A percentile compares a stretch with the other conserved stretches of the same genome.
Conservation (phyloP, 2,888 invertebrate genomes). For the Ichneumoninae sp. region DNA sequence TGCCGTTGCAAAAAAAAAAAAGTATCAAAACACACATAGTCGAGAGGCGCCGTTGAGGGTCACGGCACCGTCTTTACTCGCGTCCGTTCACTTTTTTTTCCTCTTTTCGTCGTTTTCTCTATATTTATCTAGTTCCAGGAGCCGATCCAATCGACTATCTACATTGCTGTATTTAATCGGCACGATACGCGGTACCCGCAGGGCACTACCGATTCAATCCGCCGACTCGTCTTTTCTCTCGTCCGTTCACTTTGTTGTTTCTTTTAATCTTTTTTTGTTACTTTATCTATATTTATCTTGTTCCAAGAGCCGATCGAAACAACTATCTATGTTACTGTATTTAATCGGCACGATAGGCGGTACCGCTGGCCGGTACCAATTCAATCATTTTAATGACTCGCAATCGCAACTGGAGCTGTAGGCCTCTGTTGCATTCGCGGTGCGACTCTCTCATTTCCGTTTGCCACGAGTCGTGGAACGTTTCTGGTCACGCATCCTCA, state of each 20-base stretch:
- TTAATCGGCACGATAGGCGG: slow-evolving; percentile 15
- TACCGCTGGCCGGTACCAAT: not conserved
- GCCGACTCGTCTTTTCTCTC: not conserved
- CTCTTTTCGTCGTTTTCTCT: not conserved
- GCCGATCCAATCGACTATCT: slow-evolving; percentile 39
- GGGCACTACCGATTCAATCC: not conserved
- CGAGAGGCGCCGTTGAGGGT: slow-evolving; percentile 41
- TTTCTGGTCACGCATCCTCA: slow-evolving; percentile 15
- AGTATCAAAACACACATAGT: slow-evolving; percentile 43
- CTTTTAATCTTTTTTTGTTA: not conserved
- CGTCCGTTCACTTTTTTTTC: slow-evolving; percentile 53
- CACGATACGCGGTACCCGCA: not conserved
- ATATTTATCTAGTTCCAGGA: slow-evolving; percentile 43
- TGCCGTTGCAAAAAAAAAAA: slow-evolving; percentile 23
- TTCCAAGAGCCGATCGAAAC: slow-evolving; percentile 45
- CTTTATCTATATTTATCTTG: slow-evolving; percentile 26
- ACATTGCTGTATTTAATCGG: slow-evolving; percentile 6
- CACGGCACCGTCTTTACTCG: slow-evolving; percentile 57
- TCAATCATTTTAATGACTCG: slow-evolving; percentile 27
- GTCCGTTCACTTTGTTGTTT: not conserved
- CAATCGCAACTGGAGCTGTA: slow-evolving; percentile 12
- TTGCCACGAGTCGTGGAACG: not conserved
- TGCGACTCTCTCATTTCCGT: slow-evolving; percentile 17
- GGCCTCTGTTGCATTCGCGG: not conserved
- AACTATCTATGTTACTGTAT: slow-evolving; percentile 21